Conservation (phyloP, 2,888 invertebrate genomes). For the Ophraella communa region DNA sequence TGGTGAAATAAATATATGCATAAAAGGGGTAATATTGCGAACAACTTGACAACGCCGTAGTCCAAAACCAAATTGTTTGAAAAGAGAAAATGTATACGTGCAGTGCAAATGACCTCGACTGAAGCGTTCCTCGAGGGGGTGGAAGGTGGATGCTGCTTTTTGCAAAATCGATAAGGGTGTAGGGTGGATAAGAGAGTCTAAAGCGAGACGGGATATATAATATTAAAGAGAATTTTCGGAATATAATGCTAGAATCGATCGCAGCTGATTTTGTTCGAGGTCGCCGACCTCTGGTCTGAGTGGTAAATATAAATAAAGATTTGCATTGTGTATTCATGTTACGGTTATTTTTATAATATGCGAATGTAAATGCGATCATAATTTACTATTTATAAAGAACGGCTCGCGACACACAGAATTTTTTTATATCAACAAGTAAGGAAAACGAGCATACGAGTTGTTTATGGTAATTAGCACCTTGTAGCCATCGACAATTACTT, state of each 20-base stretch:
- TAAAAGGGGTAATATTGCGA: neutral
- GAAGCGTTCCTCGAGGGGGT: neutral
- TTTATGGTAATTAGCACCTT: no score
- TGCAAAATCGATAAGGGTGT: slow-evolving; percentile 11
- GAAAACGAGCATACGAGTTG: no score
- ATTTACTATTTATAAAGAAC: no score
- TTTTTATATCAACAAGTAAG: no score
- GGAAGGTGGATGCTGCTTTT: slow-evolving; percentile 10
- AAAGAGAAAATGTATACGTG: slow-evolving; percentile 3
- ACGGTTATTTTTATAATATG: neutral
- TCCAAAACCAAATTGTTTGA: neutral
- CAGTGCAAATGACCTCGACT: slow-evolving; percentile 19
- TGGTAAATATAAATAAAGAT: slow-evolving; percentile 12
- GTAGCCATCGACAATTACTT: no score
- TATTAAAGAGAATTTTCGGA: slow-evolving; percentile 6
- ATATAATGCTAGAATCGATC: slow-evolving; percentile 7
- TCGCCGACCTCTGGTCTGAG: slow-evolving; percentile 5
- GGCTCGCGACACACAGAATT: no score
- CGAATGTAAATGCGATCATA: neutral
- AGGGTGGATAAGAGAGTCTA: slow-evolving; percentile 9
- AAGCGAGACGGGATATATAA: slow-evolving; percentile 7
- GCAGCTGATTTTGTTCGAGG: slow-evolving; percentile 13
- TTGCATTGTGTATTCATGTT: neutral
- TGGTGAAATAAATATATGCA: neutral
- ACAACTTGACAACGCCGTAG: neutral